Conservation (phyloP, 2,888 invertebrate genomes). For the Andrena camellia region DNA sequence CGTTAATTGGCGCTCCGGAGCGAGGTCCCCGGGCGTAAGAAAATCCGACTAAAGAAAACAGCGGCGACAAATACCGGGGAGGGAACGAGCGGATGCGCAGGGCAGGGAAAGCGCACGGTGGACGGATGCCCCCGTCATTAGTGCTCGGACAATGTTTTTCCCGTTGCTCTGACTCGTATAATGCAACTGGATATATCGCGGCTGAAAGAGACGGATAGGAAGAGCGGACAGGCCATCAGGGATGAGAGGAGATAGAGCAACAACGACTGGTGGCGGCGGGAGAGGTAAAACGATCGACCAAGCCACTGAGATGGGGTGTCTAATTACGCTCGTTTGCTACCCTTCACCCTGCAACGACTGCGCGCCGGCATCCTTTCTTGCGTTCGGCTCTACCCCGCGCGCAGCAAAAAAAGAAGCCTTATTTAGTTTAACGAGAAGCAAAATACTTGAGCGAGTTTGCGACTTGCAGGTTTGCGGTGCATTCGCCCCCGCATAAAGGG, state of each 20-base stretch:
- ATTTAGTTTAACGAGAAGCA: slow-evolving; percentile 71
- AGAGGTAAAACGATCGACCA: slow-evolving; percentile 63
- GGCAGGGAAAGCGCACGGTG: not conserved
- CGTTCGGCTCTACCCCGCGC: slow-evolving; percentile 38
- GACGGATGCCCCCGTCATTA: slow-evolving; percentile 62
- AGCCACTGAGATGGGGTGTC: slow-evolving; percentile 68
- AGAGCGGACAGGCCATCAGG: slow-evolving; percentile 36
- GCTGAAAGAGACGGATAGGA: slow-evolving; percentile 69
- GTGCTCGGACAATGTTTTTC: slow-evolving; percentile 64
- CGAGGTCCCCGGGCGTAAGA: not conserved
- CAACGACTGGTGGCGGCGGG: slow-evolving; percentile 15
- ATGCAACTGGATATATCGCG: slow-evolving; percentile 74
- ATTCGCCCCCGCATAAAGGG: slow-evolving; percentile 21
- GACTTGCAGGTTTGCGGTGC: slow-evolving; percentile 18
- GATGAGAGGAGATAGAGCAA: slow-evolving; percentile 56
- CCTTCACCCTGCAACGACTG: slow-evolving; percentile 55
- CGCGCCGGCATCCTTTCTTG: slow-evolving; percentile 56
- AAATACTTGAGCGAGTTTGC: slow-evolving; percentile 63
- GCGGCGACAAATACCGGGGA: not conserved
- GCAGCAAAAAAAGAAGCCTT: slow-evolving; percentile 50
- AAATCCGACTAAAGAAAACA: not conserved
- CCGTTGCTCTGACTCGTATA: slow-evolving; percentile 60
- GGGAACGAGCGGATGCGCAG: not conserved
- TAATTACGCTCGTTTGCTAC: slow-evolving; percentile 77
- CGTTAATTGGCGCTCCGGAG: slow-evolving; percentile 22